phyloP scores from a whole-genome alignment of 2,888 invertebrate genomes.

The Dexiosoma caninum region DNA sequence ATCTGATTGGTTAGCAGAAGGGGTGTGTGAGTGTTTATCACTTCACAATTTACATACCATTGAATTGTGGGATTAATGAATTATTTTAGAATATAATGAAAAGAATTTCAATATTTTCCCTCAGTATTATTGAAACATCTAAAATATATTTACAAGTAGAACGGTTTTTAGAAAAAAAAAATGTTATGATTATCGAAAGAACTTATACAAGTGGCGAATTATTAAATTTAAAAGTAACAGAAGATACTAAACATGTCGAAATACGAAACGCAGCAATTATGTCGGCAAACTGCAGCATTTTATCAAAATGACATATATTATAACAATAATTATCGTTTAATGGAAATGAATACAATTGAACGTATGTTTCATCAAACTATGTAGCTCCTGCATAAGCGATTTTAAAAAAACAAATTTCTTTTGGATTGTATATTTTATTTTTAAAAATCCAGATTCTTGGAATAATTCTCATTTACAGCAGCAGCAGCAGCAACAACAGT shows the following conservation, averaged over 20 bases:
- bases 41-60: too few relatives aligned
- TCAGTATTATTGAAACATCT: constrained; percentile 51
- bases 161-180: constrained; percentile 15
- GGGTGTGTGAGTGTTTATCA: constrained; percentile 12
- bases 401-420: background rate
- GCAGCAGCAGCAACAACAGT: constrained; percentile 9
- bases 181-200: constrained; percentile 1
- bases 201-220: background rate
- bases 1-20: constrained; percentile 33
- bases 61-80: constrained; percentile 19
- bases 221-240: background rate
- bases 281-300: constrained; percentile 59
- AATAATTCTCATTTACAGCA: constrained; percentile 45
- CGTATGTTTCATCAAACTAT: constrained; percentile 45
- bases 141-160: constrained; percentile 19
- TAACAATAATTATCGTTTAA: constrained; percentile 61
- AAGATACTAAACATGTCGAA: constrained; percentile 53
- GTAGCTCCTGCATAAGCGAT: background rate
- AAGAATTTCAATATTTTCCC: constrained; percentile 27
- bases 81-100: constrained; percentile 37
- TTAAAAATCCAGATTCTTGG: constrained; percentile 62
- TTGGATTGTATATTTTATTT: constrained; percentile 7
- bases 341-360: constrained; percentile 62
- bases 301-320: constrained; percentile 64
- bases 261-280: constrained; percentile 63